Percentiles rank a stretch among this genome's conserved stretches.
Evolutionary conservation across 2,888 invertebrate genomes (phyloP).

Genomic region (Phytoseiulus persimilis): DNA sequence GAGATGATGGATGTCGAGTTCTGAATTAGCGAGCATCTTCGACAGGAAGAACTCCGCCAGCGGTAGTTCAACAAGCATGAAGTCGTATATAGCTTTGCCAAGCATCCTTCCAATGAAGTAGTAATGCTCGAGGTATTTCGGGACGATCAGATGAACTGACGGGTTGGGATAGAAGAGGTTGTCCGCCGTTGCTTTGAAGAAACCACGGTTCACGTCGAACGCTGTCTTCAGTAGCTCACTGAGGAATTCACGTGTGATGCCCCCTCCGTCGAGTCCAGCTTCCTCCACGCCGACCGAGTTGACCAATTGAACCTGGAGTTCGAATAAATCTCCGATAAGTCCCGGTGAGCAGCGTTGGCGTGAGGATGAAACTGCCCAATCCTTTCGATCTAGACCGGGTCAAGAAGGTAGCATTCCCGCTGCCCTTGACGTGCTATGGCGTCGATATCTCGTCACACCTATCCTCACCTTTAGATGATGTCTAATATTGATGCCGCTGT

Average conservation of each 20-base stretch:
- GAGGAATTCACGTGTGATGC: slow-evolving; percentile 88
- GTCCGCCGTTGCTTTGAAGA: slow-evolving; percentile 78
- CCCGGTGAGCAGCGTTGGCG: too few species aligned
- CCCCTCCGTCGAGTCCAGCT: slow-evolving; percentile 94
- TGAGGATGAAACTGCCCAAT: too few species aligned
- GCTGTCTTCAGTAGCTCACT: slow-evolving; percentile 85
- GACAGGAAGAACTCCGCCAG: slow-evolving; percentile 91
- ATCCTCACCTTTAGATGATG: slow-evolving; percentile 48
- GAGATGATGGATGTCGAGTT: slow-evolving; percentile 78
- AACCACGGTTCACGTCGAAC: slow-evolving; percentile 91
- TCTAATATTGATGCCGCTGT: slow-evolving; percentile 63
- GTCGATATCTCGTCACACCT: slow-evolving; percentile 41
- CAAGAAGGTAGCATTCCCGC: too few species aligned
- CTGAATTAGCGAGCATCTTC: slow-evolving; percentile 66
- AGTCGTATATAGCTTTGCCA: slow-evolving; percentile 93
- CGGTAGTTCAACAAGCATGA: slow-evolving; percentile 83
- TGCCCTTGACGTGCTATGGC: too few species aligned
- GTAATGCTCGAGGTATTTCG: slow-evolving; percentile 79
- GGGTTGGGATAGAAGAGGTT: slow-evolving; percentile 94
- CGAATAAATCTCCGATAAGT: neutral
- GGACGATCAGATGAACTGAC: slow-evolving; percentile 72
- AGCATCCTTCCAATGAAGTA: slow-evolving; percentile 87
- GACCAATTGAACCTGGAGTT: slow-evolving; percentile 64
- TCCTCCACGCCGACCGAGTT: slow-evolving; percentile 85
- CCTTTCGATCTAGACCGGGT: too few species aligned